Evolutionary conservation across 2,888 invertebrate genomes (phyloP), one percentile per base, ranked within the genome.

Genomic region (Rhamphomyia laevipes): DNA sequence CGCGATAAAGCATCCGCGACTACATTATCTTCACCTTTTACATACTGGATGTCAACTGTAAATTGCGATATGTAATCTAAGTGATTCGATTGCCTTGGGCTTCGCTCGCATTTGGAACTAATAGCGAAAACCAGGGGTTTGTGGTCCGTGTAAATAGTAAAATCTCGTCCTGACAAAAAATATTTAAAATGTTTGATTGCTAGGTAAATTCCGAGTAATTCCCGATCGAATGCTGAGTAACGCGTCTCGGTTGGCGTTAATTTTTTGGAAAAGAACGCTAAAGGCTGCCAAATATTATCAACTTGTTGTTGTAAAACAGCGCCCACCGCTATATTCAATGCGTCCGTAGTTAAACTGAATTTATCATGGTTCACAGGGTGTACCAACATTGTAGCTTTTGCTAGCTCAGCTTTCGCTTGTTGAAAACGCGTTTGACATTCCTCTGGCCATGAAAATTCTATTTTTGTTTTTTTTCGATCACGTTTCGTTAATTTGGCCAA

Each of bases 221-320:
- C 60, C 7, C 58, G 35, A 23, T 60, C 59, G 46, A 55, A 62
- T 2, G 61, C 47, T 23, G 56, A 53, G 53, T 62, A 63, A 15
- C 53, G 58, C 3, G 7, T 33, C 48, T 61, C 55, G 1, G 61
- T 43, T 1, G 48, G 27, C 12, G 42, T 52, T 3, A 62, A 48
- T 48, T 61, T 61, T 41, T 52, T 55, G 0, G 59, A 57, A 47
- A 59, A 61, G 31, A 61, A 62, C 0, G 47, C 53, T 1, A 61
- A 47, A 4, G 61, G 58, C 44, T 56, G 23, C 58, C 59, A 59
- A 0, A 2, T 15, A 2, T 44, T 48, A 0, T 50, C 43, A 10
- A 47, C 41, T 3, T 30, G 16, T 46, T 63, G 59, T 15, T 63
- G 55, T 13, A 63, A 46, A 1, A 51, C 56, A 0, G 55, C 61